Base-by-base conservation (phyloP, 2,888 invertebrate genomes). In the Colletes collaris region DNA sequence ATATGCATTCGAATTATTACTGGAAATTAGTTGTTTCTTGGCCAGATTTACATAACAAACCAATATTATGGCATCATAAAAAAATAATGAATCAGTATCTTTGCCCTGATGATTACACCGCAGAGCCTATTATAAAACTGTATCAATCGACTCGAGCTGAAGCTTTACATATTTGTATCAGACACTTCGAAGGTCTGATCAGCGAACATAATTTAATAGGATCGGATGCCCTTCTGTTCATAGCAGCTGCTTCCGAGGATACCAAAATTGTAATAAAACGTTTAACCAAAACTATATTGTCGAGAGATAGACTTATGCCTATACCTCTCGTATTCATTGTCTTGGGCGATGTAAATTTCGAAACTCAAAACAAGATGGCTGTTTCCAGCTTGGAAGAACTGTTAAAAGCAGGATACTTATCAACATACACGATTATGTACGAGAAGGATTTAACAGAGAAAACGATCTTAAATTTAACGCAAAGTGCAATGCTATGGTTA, bases 11-110 rank as follows among this genome's bases (percentile, higher is more conserved):
- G 90, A 94, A 90, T 19, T 76, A 85, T 49, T 94, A 92, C 85
- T 96, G 96, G 96, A 96, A 96, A 92, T 90, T 95, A 49, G 94
- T 95, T 5, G 90, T 96, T 65, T 94, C 95, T 7, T 93, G 95
- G 71, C 95, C 95, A 1, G 93, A 94, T 81, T 85, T 93, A 63
- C 90, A 90, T 35, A 93, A 94, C 88, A 94, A 94, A 91, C 83
- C 94, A 16, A 88, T 93, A 76, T 19, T 87, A 10, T 92, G 94
- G 85, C 92, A 94, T 79, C 88, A 94, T 65, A 93, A 94, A 76
- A 94, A 94, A 82, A 93, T 94, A 92, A 86, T 95, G 70, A 85
- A 93, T 60, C 92, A 93, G 80, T 94, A 93, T 49, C 93, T 95
- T 75, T 92, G 93, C 81, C 94, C 91, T 3, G 79, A 94, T 52